phyloP scores from a whole-genome alignment of 2,888 invertebrate species.

The Drosophila putrida region DNA sequence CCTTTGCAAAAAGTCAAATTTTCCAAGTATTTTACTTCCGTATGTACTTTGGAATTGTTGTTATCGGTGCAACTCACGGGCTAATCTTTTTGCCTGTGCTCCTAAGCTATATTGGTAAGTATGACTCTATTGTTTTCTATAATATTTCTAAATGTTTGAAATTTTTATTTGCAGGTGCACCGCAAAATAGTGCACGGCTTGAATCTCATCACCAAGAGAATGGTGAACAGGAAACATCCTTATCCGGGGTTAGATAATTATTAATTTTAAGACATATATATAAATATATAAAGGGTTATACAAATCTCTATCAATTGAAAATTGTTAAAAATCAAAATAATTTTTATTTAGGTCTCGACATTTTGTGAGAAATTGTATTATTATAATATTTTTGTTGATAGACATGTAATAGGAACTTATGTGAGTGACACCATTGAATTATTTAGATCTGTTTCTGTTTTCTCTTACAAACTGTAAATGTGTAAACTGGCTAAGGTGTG shows the following conservation, averaged over 20 bases:
- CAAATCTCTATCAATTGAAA: conserved; percentile 33
- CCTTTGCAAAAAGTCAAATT: conserved; percentile 98
- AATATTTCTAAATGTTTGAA: background rate
- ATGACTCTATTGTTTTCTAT: background rate
- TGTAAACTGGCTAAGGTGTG: conserved; percentile 68
- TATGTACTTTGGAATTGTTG: conserved; percentile 98
- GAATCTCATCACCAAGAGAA: conserved; percentile 86
- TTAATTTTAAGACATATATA: conserved; percentile 30
- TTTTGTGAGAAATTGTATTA: conserved; percentile 40
- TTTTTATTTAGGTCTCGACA: conserved; percentile 18
- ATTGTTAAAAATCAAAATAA: conserved; percentile 33
- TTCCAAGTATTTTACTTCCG: conserved; percentile 98
- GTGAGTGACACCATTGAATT: conserved; percentile 26
- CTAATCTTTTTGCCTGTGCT: conserved; percentile 98
- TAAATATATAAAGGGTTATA: conserved; percentile 2
- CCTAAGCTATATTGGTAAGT: conserved; percentile 96
- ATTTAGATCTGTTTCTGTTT: conserved; percentile 25
- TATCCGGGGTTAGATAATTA: conserved; percentile 58
- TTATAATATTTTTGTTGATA: conserved; percentile 37
- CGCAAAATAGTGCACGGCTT: conserved; percentile 93
- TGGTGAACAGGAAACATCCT: conserved; percentile 54
- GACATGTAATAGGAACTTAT: conserved; percentile 28
- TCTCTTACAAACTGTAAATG: conserved; percentile 35
- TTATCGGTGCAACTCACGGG: conserved; percentile 98
- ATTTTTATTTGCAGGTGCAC: conserved; percentile 89